phyloP scores from a whole-genome alignment of 2,113 vertebrate genomes.

The Regulus satrapa region DNA sequence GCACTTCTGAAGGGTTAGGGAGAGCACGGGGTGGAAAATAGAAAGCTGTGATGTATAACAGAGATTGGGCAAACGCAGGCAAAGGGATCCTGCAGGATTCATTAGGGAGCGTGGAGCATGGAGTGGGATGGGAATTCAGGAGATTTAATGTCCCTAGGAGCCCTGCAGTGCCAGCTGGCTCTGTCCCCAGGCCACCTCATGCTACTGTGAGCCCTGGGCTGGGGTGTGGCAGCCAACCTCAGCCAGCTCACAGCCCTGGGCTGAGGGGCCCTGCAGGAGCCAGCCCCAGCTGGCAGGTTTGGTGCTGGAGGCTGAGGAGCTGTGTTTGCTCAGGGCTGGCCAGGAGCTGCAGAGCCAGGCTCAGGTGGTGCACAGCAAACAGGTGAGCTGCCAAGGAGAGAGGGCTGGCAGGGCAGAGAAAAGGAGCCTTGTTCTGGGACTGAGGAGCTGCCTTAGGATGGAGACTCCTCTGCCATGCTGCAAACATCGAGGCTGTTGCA shows the following conservation, averaged over 20 bases:
- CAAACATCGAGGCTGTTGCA: not conserved
- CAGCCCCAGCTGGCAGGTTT: not conserved
- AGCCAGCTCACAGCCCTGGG: not conserved
- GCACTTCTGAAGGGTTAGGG: not conserved
- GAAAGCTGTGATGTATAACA: not conserved
- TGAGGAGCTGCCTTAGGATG: not conserved
- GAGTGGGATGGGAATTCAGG: not conserved
- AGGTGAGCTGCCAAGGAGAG: not conserved
- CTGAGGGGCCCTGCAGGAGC: not conserved
- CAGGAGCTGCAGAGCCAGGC: not conserved
- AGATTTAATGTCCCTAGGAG: not conserved
- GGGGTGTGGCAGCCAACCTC: not conserved
- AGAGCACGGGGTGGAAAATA: not conserved
- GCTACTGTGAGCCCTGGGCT: not conserved
- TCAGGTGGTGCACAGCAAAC: not conserved
- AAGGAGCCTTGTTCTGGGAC: not conserved
- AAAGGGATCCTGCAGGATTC: not conserved
- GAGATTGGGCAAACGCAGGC: not conserved
- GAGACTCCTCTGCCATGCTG: not conserved
- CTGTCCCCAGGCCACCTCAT: not conserved
- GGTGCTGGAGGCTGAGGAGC: not conserved
- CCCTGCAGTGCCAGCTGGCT: not conserved
- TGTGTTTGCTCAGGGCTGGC: not conserved
- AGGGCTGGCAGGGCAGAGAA: not conserved
- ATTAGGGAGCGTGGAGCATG: not conserved